Percentiles rank a stretch among this genome's conserved stretches.
Evolutionary conservation across 2,113 vertebrate genomes (phyloP).

Genomic region (Pyrgilauda ruficollis): DNA sequence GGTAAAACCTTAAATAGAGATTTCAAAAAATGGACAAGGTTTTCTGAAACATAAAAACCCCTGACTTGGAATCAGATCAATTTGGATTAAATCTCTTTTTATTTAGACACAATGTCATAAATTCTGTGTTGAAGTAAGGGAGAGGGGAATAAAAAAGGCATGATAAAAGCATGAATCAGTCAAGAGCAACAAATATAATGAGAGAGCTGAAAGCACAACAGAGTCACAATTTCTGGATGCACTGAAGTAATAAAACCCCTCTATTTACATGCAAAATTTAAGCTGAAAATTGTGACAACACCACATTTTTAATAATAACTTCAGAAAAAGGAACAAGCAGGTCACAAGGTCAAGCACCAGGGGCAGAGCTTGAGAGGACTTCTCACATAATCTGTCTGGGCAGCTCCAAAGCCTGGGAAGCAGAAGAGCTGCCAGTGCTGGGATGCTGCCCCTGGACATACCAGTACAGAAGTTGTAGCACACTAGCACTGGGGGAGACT

Average conservation of each 20-base stretch:
- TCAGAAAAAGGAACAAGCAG: neutral
- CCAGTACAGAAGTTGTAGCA: accelerated
- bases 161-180: neutral
- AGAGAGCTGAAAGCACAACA: neutral
- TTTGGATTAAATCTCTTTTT: neutral
- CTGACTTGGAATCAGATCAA: neutral
- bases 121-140: neutral
- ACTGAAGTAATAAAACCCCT: neutral
- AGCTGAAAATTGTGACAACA: neutral
- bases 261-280: neutral
- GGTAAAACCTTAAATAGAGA: neutral
- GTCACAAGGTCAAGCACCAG: neutral
- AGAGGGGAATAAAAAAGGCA: neutral
- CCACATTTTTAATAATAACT: neutral
- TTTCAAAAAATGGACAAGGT: neutral
- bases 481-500: neutral
- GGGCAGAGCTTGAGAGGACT: neutral
- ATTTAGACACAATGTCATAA: neutral
- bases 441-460: accelerated
- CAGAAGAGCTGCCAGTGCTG: neutral
- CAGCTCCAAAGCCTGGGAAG: neutral
- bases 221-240: neutral
- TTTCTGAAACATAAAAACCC: neutral
- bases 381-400: neutral
- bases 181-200: neutral